Conservation (phyloP, 1,140 invertebrate species). For the Bombus polaris region DNA sequence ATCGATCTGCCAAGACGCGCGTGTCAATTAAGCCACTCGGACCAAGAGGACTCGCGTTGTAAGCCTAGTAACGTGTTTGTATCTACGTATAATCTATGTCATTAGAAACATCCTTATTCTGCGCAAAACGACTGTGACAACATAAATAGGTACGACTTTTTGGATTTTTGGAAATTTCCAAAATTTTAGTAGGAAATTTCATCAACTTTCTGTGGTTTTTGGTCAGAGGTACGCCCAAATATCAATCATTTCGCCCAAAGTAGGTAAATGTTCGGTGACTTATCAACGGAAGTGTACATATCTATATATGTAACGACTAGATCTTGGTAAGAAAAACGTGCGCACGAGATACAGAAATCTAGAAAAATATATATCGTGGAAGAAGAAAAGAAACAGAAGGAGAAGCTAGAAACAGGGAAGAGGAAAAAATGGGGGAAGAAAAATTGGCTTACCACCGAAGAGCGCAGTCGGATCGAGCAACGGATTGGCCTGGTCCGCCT, state of each 20-base stretch:
- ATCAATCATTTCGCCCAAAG: too few relatives aligned
- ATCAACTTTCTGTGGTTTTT: fast-evolving
- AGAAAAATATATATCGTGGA: background rate
- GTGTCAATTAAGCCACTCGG: slow-evolving; percentile 6
- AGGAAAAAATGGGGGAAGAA: background rate
- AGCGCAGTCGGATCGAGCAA: slow-evolving; percentile 81
- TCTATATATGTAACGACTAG: background rate
- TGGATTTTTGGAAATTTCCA: too few relatives aligned
- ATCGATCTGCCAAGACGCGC: slow-evolving; percentile 19
- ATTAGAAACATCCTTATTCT: too few relatives aligned
- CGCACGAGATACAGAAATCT: background rate
- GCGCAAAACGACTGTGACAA: too few relatives aligned
- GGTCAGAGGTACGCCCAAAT: too few relatives aligned
- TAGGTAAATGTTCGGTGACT: too few relatives aligned
- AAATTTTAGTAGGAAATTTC: too few relatives aligned
- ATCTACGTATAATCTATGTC: too few relatives aligned
- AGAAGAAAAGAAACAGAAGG: background rate
- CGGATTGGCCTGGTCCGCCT: slow-evolving; percentile 82
- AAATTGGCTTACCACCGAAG: slow-evolving; percentile 79
- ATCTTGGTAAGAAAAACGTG: background rate
- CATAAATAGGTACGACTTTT: too few relatives aligned
- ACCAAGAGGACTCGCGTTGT: too few relatives aligned
- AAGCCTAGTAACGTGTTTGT: background rate
- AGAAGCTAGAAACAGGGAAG: too few relatives aligned
- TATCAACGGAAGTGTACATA: too few relatives aligned